Conservation (phyloP, 2,888 invertebrate genomes). For the Acrobasis suavella region DNA sequence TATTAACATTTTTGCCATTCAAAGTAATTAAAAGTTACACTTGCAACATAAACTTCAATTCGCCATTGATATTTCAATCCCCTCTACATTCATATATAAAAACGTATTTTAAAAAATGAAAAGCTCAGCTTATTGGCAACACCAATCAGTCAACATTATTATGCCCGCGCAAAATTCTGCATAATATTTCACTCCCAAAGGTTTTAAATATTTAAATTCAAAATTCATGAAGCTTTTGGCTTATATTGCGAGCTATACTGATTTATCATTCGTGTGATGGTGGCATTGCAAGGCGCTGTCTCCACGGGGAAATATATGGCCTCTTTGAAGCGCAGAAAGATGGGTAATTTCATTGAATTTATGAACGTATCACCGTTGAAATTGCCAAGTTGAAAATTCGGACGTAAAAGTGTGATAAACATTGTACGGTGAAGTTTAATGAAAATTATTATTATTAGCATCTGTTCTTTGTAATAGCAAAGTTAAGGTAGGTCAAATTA, state of each 20-base stretch:
- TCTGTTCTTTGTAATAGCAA: background rate
- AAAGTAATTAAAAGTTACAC: background rate
- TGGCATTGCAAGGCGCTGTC: conserved; percentile 73
- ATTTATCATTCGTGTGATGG: conserved; percentile 76
- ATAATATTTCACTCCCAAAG: conserved; percentile 18
- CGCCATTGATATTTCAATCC: background rate
- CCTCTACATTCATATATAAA: background rate
- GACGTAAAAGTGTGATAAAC: conserved; percentile 65
- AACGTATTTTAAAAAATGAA: background rate
- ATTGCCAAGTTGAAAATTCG: conserved; percentile 69
- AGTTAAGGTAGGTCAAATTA: background rate
- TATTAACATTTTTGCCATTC: no score
- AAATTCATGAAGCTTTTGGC: conserved; percentile 48
- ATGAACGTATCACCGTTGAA: conserved; percentile 74
- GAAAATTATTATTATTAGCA: conserved; percentile 15
- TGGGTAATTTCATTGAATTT: conserved; percentile 80
- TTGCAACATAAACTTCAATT: background rate
- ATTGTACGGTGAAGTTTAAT: conserved; percentile 46
- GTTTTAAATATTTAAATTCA: conserved; percentile 28
- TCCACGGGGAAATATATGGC: conserved; percentile 72
- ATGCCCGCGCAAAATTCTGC: conserved; percentile 9
- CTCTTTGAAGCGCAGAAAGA: conserved; percentile 79
- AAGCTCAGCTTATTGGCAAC: conserved; percentile 6
- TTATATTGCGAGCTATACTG: conserved; percentile 57
- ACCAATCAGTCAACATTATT: conserved; percentile 20